A percentile compares a stretch with the other conserved stretches of the same genome.
phyloP scores from a whole-genome alignment of 2,797 vertebrate genomes.

The Emys orbicularis region DNA sequence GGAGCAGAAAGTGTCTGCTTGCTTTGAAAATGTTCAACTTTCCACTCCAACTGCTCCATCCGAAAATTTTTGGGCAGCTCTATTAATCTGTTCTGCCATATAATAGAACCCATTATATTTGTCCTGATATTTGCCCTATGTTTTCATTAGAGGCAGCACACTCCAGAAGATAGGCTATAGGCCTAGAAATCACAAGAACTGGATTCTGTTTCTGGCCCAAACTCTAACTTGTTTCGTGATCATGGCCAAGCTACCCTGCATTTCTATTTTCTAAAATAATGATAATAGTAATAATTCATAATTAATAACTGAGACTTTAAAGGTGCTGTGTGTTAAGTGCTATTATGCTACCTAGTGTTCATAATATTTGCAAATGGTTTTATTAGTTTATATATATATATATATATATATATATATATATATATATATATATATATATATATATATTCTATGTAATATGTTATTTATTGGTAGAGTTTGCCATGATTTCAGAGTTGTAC shows the following conservation, averaged over 20 bases:
- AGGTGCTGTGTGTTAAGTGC: too few relatives aligned
- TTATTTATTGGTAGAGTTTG: not conserved
- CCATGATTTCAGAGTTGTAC: not conserved
- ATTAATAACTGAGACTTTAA: too few relatives aligned
- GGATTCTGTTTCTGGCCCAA: not conserved
- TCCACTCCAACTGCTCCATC: not conserved
- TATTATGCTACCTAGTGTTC: too few relatives aligned
- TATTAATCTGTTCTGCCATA: not conserved
- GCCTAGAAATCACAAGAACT: not conserved
- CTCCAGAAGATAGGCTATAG: not conserved
- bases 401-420: too few relatives aligned
- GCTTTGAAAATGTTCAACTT: not conserved
- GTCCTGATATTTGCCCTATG: not conserved
- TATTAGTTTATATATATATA: too few relatives aligned
- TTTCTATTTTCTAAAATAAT: not conserved
- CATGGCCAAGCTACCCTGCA: not conserved
- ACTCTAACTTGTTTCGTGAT: not conserved
- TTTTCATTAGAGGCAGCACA: not conserved
- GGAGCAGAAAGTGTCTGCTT: not conserved
- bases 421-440: too few relatives aligned
- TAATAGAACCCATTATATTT: not conserved
- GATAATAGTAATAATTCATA: not conserved
- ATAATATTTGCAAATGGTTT: too few relatives aligned
- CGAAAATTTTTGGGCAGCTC: not conserved
- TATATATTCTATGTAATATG: too few relatives aligned